These are phyloP conservation scores for Lottia gigantea DNA, from an alignment of 2,888 invertebrate species.

Conservation along the genomic window DNA sequence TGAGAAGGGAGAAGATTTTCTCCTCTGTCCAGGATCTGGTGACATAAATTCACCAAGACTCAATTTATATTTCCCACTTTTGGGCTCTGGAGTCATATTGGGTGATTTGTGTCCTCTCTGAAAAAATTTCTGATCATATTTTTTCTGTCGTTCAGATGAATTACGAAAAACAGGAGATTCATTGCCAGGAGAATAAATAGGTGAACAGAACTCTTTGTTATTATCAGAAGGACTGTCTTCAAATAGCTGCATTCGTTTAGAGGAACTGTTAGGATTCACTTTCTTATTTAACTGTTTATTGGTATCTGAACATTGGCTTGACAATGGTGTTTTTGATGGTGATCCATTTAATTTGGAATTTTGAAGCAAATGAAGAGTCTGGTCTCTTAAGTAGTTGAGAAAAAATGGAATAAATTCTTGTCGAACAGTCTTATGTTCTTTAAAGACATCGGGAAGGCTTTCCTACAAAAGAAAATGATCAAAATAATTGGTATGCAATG, in stretches of 20 bases:
- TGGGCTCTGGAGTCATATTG: constrained; percentile 28
- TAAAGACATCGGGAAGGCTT: constrained; percentile 29
- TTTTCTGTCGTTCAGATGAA: constrained; percentile 2
- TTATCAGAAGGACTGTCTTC: constrained; percentile 44
- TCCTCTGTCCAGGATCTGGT: constrained; percentile 40
- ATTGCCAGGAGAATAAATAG: constrained; percentile 41
- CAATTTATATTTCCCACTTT: constrained; percentile 47
- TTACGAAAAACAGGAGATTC: constrained; percentile 33
- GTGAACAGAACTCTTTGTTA: constrained; percentile 33
- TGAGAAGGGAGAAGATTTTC: constrained; percentile 47
- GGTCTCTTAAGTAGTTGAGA: constrained; percentile 58
- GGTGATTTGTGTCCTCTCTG: constrained; percentile 15
- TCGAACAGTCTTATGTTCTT: constrained; percentile 36
- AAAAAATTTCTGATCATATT: background rate
- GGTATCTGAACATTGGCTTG: constrained; percentile 26
- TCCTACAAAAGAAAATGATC: constrained; percentile 26
- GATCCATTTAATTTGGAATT: constrained; percentile 49
- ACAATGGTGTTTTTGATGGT: constrained; percentile 55
- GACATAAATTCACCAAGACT: constrained; percentile 55
- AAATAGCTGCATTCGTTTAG: constrained; percentile 51
- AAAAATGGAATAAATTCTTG: constrained; percentile 59
- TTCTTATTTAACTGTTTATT: constrained; percentile 34
- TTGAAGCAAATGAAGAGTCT: constrained; percentile 55
- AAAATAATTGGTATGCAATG: too few species aligned
- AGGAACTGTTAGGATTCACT: constrained; percentile 19